A percentile compares a stretch with the other conserved stretches of the same genome.
phyloP scores from a whole-genome alignment of 2,113 vertebrate genomes.

The Quiscalus mexicanus region DNA sequence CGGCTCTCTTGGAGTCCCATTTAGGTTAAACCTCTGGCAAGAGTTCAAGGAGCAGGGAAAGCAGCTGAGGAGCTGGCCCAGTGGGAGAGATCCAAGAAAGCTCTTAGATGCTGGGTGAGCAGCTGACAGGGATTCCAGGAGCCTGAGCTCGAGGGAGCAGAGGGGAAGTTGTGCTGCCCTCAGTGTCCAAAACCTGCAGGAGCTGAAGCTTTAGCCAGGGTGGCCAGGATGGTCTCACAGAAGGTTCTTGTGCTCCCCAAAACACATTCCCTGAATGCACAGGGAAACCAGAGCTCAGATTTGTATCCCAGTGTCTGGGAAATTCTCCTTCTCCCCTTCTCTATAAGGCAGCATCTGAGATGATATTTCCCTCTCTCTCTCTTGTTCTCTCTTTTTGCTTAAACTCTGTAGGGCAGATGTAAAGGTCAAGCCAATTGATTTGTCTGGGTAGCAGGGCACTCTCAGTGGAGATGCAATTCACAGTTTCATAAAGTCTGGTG shows the following conservation, averaged over 20 bases:
- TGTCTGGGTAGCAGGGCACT: not conserved
- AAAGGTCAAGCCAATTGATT: slow-evolving; percentile 33
- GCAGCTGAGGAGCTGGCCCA: slow-evolving; percentile 39
- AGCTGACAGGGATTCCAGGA: slow-evolving; percentile 19
- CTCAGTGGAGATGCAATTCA: slow-evolving; percentile 25
- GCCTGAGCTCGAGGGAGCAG: not conserved
- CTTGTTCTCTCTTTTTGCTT: not conserved
- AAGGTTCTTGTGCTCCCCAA: not conserved
- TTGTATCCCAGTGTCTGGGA: not conserved
- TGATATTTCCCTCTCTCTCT: not conserved
- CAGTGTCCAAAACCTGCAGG: not conserved
- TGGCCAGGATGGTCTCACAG: not conserved
- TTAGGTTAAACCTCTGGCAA: slow-evolving; percentile 38
- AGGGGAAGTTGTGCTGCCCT: not conserved
- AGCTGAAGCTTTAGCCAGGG: not conserved
- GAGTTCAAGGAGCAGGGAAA: slow-evolving; percentile 22
- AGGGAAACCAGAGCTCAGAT: not conserved
- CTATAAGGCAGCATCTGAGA: not conserved
- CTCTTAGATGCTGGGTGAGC: slow-evolving; percentile 28
- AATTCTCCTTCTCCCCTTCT: not conserved
- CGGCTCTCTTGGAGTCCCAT: slow-evolving; percentile 8
- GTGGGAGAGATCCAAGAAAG: slow-evolving; percentile 47
- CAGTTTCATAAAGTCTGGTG: not conserved
- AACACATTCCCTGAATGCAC: not conserved
- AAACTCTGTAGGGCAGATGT: slow-evolving; percentile 16